Evolutionary conservation across 2,888 invertebrate genomes (phyloP), one percentile per base, ranked within the genome.

Genomic region (Mythimna pallens): DNA sequence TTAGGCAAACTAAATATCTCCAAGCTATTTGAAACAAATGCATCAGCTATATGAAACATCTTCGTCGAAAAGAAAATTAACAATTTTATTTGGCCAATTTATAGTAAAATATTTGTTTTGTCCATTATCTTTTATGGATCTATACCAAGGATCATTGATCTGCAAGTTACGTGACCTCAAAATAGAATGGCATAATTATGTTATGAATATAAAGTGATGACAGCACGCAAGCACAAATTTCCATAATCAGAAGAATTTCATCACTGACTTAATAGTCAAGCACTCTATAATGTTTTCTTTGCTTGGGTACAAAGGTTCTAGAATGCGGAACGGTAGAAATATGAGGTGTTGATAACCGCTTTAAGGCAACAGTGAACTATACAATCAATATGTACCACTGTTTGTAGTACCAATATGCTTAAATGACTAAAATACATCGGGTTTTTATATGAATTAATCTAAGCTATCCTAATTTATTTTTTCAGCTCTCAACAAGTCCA

Each of bases 281-380:
- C 55, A n/a, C n/a, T 66, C 57, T 50, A 14, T 20, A 55, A 64
- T 12, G 8, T 61, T 62, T 65, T 30, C 30, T 47, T 76, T 65
- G n/a, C 22, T 40, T 50, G 10, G 4, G 25, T 62, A 63, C 62
- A 52, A 67, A 70, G 61, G 43, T n/a, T 67, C n/a, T 58, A 65
- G 80, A 80, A 78, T 71, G 70, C 76, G 63, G 68, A 80, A 80
- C 66, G 7, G 25, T 62, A 64, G 54, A 66, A 73, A 65, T 65
- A 73, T 62, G 47, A 73, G 36, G 64, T 70, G 58, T 78, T 36
- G 64, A 73, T 65, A 75, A 68, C 70, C 47, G 57, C 68, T 75
- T 36, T 47, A 54, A 14, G 61, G 22, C 73, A 73, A 73, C 50
- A 20, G 50, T 22, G 20, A 73, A 40, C 73, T 40, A 57, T 10